Base-by-base conservation (phyloP, 2,888 invertebrate species). In the Cheilosia soror region DNA sequence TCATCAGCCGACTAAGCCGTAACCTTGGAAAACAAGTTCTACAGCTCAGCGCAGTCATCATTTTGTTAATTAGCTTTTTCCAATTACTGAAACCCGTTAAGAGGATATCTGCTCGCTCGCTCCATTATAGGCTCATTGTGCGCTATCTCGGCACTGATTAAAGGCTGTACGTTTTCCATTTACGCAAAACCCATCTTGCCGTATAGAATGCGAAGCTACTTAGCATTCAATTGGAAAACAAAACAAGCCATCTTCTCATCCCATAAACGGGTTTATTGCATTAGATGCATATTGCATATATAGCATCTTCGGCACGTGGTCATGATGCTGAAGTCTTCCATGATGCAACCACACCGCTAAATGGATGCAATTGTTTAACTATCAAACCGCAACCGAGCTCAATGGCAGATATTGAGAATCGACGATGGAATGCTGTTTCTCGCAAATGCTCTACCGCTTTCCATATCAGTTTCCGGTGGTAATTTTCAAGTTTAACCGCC, bases 71-170 rank as follows among this genome's bases (percentile, higher is more conserved):
- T 82, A 72, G 33, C 15, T 66, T 77, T 75, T 66, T 77, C 72
- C 77, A 72, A 82, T 73, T 68, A 57, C 51, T 37, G 58, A 63
- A 63, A 62, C 68, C 81, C 75, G 76, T 62, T 81, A 57, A 58
- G 9, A 57, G 33, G 51, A 63, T 58, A 65, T 66, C 66, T 40
- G 40, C 37, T 60, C 40, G 25, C 80, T 68, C 63, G 44, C 40
- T 44, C 81, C 69, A 76, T 69, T 75, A 57, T 51, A 75, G 42
- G 57, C 75, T 29, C 42, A 81, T 76, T 76, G 63, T 63, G 57
- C 33, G 9, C 57, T 37, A 55, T 60, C 73, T 68, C 33, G 53
- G 37, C 37, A 47, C 62, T 75, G 73, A 80, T 75, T 69, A 63
- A 55, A 63, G 37, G 40, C 51, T 55, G 7, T 27, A 62, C 53